Percentiles rank a stretch among this genome's conserved stretches.
Conservation (phyloP, 1,140 invertebrate genomes). For the Aradophagus sp. region DNA sequence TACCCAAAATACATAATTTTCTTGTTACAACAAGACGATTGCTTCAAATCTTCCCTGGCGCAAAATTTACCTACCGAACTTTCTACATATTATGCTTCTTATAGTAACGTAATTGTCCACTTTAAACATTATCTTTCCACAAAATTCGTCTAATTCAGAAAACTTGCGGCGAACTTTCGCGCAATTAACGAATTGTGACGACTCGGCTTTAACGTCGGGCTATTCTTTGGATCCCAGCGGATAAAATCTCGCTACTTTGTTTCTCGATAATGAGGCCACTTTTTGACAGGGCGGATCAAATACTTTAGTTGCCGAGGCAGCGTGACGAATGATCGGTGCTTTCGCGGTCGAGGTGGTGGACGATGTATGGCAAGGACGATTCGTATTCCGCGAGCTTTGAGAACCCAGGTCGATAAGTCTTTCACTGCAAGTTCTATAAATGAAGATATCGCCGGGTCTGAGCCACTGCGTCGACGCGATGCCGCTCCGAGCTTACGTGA, state of each 20-base stretch:
- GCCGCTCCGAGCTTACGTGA: slow-evolving; percentile 29
- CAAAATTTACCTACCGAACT: too few species aligned
- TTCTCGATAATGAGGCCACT: slow-evolving; percentile 36
- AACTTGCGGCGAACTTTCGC: too few species aligned
- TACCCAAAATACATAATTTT: too few species aligned
- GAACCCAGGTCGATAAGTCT: slow-evolving; percentile 52
- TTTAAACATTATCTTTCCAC: too few species aligned
- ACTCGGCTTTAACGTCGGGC: too few species aligned
- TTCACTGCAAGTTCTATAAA: slow-evolving; percentile 49
- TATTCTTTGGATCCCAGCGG: too few species aligned
- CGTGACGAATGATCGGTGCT: slow-evolving; percentile 50
- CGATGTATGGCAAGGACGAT: slow-evolving; percentile 48
- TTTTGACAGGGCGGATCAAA: slow-evolving; percentile 47
- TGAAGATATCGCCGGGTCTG: slow-evolving; percentile 50
- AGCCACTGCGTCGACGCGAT: slow-evolving; percentile 49
- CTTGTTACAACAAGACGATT: too few species aligned
- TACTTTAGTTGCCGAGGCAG: slow-evolving; percentile 35
- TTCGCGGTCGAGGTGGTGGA: slow-evolving; percentile 37
- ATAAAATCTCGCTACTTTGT: slow-evolving; percentile 24
- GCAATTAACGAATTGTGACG: too few species aligned
- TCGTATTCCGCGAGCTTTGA: slow-evolving; percentile 47
- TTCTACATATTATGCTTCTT: too few species aligned
- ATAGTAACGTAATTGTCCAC: too few species aligned
- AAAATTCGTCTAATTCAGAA: too few species aligned
- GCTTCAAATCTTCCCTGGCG: too few species aligned